Percentiles rank a stretch among this genome's conserved stretches.
Evolutionary conservation across 1,140 invertebrate species (phyloP).

Genomic region (Zeugodacus cucurbitae): DNA sequence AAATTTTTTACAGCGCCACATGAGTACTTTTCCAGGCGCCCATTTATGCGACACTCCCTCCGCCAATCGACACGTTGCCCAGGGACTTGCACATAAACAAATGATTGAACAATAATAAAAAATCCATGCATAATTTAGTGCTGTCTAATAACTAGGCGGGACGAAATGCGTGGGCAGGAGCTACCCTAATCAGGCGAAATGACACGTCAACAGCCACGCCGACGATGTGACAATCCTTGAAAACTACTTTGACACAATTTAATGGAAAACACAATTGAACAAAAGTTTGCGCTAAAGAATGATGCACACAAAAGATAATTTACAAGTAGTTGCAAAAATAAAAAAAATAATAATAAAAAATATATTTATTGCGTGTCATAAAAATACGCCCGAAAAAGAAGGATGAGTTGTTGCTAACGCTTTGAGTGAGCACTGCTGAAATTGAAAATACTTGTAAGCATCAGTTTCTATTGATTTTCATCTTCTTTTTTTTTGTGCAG

Average conservation of each 20-base stretch:
- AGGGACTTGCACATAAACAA: background rate
- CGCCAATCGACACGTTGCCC: background rate
- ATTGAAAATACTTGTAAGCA: background rate
- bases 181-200: background rate
- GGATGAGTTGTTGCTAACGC: background rate
- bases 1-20: background rate
- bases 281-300: background rate
- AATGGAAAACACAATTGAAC: background rate
- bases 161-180: background rate
- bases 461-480: conserved; percentile 19
- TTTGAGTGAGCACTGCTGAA: background rate
- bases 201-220: background rate
- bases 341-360: background rate
- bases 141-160: background rate
- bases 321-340: background rate
- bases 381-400: background rate
- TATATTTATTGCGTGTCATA: background rate
- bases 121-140: background rate
- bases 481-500: background rate
- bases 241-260: conserved; percentile 18
- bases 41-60: background rate
- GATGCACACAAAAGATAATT: background rate
- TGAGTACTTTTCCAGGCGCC: background rate
- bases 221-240: background rate
- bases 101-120: background rate